These are phyloP conservation scores for Laterallus jamaicensis DNA, from an alignment of 2,113 vertebrate genomes.

Conservation along the genomic window DNA sequence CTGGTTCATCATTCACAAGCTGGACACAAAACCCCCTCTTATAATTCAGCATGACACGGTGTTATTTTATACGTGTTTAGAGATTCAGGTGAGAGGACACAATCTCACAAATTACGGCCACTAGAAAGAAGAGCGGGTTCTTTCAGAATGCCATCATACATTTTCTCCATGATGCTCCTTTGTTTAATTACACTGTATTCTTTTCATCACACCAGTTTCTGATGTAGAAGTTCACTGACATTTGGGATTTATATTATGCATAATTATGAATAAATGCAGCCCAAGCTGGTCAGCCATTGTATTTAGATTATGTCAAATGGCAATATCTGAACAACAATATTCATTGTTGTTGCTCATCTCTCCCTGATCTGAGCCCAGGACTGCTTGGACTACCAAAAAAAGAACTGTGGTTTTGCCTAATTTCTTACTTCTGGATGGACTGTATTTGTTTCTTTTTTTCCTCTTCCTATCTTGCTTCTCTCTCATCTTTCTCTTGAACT, in stretches of 20 bases:
- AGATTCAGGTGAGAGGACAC: background rate
- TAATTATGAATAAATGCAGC: background rate
- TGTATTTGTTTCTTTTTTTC: background rate
- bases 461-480: background rate
- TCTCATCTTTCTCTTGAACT: background rate
- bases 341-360: background rate
- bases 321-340: background rate
- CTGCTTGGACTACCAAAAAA: background rate
- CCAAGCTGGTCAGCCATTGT: background rate
- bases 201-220: background rate
- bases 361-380: background rate
- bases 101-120: background rate
- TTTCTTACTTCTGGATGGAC: background rate
- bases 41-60: background rate
- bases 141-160: background rate
- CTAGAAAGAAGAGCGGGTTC: background rate
- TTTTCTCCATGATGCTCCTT: background rate
- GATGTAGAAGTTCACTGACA: background rate
- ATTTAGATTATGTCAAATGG: background rate
- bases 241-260: background rate
- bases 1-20: background rate
- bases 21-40: background rate
- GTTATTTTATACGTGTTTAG: background rate
- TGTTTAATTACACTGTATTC: background rate
- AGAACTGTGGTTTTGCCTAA: background rate